These are phyloP conservation scores for Propithecus deckenii DNA, from an alignment of 2,797 vertebrate species.

Conservation along the genomic window DNA sequence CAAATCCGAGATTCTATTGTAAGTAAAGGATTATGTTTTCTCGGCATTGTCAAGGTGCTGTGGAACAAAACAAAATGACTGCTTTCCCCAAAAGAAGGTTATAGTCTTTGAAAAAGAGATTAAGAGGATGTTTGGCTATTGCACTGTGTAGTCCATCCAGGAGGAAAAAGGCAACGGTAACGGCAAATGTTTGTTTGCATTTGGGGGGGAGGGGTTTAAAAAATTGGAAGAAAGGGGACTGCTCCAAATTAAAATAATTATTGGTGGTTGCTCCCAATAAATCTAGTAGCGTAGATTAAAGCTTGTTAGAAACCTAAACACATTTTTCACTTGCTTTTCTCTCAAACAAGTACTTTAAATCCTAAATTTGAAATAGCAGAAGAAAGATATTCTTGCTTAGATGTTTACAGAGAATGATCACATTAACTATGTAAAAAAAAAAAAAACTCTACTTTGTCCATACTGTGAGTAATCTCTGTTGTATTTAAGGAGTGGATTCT, in stretches of 20 bases:
- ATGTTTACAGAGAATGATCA: background rate
- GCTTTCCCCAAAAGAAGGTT: constrained; percentile 46
- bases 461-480: background rate
- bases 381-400: background rate
- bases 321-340: background rate
- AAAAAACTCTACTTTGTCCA: background rate
- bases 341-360: background rate
- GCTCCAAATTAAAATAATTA: background rate
- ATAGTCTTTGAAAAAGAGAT: constrained; percentile 47
- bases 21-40: constrained; percentile 51
- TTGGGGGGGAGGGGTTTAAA: background rate
- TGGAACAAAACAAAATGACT: constrained; percentile 48
- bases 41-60: constrained; percentile 59
- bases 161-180: background rate
- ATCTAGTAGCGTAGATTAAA: background rate
- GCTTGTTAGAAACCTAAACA: background rate
- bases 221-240: background rate
- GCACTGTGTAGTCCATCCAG: background rate
- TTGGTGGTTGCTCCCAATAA: background rate
- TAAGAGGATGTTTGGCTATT: constrained; percentile 23
- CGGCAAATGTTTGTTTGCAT: constrained; percentile 27
- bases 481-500: background rate
- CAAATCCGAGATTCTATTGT: constrained; percentile 42
- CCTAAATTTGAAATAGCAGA: background rate
- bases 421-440: background rate